Evolutionary conservation across 2,888 invertebrate species (phyloP), one percentile per base, ranked within the genome.

Genomic region (Falcaria lacertinaria): DNA sequence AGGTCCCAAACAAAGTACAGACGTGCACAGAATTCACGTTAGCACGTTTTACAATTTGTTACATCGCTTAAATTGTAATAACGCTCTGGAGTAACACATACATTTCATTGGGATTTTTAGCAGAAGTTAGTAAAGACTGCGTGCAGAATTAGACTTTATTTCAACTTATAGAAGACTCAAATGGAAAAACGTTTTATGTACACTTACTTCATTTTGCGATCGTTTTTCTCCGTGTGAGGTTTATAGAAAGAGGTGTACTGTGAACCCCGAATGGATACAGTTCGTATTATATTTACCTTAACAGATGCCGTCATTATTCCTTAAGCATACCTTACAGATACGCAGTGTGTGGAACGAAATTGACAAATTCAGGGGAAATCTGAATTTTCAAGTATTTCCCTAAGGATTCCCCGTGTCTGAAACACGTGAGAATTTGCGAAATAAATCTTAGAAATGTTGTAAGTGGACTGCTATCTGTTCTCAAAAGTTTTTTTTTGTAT

Each of bases 21-120:
- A 81, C 84, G 83, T 83, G 84, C 70, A 63, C 69, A 59, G 84
- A 86, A 84, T 86, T 72, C 76, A 57, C 72, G 74, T 80, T 74
- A 68, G 74, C 78, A 70, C 77, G 77, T 81, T 82, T 84, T 80
- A 86, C 83, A 84, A 86, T 86, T 86, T 84, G 84, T 86, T 79
- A 81, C 80, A 82, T 78, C 76, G 75, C 82, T 84, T 85, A 84
- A 83, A 86, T 85, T 85, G 83, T 85, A 84, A 84, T 85, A 83
- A 84, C 85, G 77, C 78, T 81, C 70, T 74, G 59, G 65, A 74
- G 81, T 78, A 82, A 83, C 80, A 78, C 75, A 80, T 77, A 74
- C 70, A 59, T 64, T 61, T 50, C 42, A 44, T 52, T 61, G 44
- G 52, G 63, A 60, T 48, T 52, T 56, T 43, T 42, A 45, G 11